Percentiles rank a stretch among this genome's conserved stretches.
phyloP scores from a whole-genome alignment of 2,888 invertebrate genomes.

The Drosophila bunnanda region DNA sequence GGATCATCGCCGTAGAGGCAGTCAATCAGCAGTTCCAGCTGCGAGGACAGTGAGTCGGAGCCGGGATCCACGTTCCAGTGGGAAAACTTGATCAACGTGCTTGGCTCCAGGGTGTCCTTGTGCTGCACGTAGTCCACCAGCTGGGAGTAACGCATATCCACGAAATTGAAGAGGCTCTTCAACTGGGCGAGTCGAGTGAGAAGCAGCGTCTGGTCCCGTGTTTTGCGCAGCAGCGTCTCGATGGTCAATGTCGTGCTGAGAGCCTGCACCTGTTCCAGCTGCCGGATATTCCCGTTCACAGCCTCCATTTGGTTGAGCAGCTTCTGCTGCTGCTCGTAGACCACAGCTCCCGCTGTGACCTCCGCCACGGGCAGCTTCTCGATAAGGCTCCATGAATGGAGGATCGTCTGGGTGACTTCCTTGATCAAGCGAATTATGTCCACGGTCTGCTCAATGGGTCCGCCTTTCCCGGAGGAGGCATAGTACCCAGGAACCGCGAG shows the following conservation, averaged over 20 bases:
- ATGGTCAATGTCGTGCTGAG: slow-evolving; percentile 34
- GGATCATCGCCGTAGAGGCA: slow-evolving; percentile 23
- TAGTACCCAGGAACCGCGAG: background rate
- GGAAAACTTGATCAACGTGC: slow-evolving; percentile 43
- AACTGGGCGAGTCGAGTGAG: slow-evolving; percentile 14
- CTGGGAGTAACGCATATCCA: slow-evolving; percentile 20
- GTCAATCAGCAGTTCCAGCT: slow-evolving; percentile 18
- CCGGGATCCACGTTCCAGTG: slow-evolving; percentile 44
- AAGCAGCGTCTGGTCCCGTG: slow-evolving; percentile 5
- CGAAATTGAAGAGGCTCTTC: slow-evolving; percentile 9
- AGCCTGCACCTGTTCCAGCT: slow-evolving; percentile 32
- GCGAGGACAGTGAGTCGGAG: slow-evolving; percentile 21
- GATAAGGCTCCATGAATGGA: slow-evolving; percentile 20
- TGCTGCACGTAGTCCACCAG: slow-evolving; percentile 28
- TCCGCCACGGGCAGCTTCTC: background rate
- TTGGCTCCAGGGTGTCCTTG: slow-evolving; percentile 7
- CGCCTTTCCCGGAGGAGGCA: background rate
- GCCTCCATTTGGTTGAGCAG: slow-evolving; percentile 21
- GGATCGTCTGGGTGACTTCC: slow-evolving; percentile 18
- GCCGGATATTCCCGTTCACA: slow-evolving; percentile 28
- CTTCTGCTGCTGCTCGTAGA: slow-evolving; percentile 13
- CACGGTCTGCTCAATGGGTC: slow-evolving; percentile 1
- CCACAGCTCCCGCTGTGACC: slow-evolving; percentile 5
- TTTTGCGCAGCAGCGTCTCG: slow-evolving; percentile 30
- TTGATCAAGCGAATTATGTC: slow-evolving; percentile 28